Evolutionary conservation across 1,140 invertebrate genomes (phyloP).

Genomic region (Phocides pigmalion): DNA sequence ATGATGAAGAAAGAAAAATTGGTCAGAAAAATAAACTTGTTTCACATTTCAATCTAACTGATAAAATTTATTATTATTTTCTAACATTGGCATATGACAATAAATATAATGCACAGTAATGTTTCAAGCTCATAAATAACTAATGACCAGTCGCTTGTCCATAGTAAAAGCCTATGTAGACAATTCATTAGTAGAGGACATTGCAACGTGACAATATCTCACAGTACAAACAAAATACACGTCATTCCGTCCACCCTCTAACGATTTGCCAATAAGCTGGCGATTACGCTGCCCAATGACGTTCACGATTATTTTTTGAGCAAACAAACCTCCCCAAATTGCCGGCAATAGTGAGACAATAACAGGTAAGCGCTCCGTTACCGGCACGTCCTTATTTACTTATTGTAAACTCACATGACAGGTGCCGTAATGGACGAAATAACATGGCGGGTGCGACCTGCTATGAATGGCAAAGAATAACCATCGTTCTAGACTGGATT

Average conservation of each 20-base stretch:
- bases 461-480: conserved; percentile 55
- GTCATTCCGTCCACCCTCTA: conserved; percentile 30
- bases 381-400: conserved; percentile 75
- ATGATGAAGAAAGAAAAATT: too few relatives aligned
- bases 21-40: too few relatives aligned
- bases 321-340: conserved; percentile 64
- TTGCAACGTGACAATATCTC: not conserved
- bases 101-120: too few relatives aligned
- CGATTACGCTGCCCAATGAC: conserved; percentile 52
- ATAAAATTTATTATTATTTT: too few relatives aligned
- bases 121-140: too few relatives aligned
- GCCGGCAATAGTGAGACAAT: conserved; percentile 74
- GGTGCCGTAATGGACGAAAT: conserved; percentile 79
- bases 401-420: conserved; percentile 82
- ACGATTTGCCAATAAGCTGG: conserved; percentile 36
- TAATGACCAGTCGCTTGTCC: too few relatives aligned
- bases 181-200: conserved; percentile 1
- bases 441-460: conserved; percentile 72
- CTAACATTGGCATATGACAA: too few relatives aligned
- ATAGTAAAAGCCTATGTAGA: not conserved
- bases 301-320: conserved; percentile 64
- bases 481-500: not conserved
- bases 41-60: too few relatives aligned
- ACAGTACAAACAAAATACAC: conserved; percentile 30
- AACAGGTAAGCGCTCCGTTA: conserved; percentile 58